Evolutionary conservation across 1,140 invertebrate genomes (phyloP), one percentile per base, ranked within the genome.

Genomic region (Bombus affinis): DNA sequence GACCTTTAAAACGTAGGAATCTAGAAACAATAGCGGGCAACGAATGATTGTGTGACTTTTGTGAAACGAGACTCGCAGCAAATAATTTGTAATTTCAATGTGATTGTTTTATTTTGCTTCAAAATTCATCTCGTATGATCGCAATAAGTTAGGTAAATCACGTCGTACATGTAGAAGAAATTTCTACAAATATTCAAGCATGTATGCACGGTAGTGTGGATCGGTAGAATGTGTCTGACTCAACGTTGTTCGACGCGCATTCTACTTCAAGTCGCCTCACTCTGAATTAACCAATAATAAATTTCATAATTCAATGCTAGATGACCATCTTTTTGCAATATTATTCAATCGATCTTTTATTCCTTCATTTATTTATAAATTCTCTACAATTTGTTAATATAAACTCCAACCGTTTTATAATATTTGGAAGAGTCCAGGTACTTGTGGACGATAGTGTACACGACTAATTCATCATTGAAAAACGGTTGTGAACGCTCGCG

Each of bases 401-500:
- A 53, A 53, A 53, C 18, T 53, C 6, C 12, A 22, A 22, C 5
- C 47, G 18, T 6, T 22, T 53, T 53, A 22, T 22, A 53, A 62
- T 5, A n/a, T 62, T 62, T n/a, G 59, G 59, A 62, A 12, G 1
- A n/a, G 12, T 13, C 2, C 28, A 3, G 28, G 12, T 62, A 62
- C 28, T 62, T 62, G 3, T n/a, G 28, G 3, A 62, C 59, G 28
- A 9, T 32, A 5, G 3, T 15, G 25, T 68, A 65, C 88, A 74
- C 80, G 83, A 89, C 80, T 83, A 89, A 89, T 89, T 89, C 83
- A 85, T 81, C 80, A 44, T 57, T 77, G 88, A 86, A 86, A 86
- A 89, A 89, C 65, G 77, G 77, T 32, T n/a, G 39, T 28, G 57
- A 25, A n/a, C 18, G 73, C 25, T 89, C 44, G 88, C 88, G 88